Evolutionary conservation across 2,888 invertebrate genomes (phyloP).

Genomic region (Tupiocoris notatus): DNA sequence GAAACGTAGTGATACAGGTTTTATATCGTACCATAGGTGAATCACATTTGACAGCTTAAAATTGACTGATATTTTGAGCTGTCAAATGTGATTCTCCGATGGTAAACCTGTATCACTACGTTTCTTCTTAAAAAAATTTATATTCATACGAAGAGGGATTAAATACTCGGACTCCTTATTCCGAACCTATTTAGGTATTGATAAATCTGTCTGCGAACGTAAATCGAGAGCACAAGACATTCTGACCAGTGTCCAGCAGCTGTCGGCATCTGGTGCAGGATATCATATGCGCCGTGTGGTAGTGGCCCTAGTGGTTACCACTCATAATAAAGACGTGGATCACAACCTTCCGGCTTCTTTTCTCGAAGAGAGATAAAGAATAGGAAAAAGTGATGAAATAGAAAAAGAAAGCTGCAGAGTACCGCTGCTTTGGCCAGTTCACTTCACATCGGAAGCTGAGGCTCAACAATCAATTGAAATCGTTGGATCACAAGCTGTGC

Average conservation of each 20-base stretch:
- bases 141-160: no score
- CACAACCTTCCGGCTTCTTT: background rate
- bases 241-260: background rate
- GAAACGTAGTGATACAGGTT: no score
- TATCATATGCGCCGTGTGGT: background rate
- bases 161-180: no score
- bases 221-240: no score
- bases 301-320: background rate
- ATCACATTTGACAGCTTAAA: no score
- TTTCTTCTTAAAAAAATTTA: no score
- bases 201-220: no score
- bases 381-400: background rate
- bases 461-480: background rate
- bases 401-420: background rate
- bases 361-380: background rate
- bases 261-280: background rate
- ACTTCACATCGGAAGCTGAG: background rate
- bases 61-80: no score
- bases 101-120: no score
- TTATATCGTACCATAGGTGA: no score
- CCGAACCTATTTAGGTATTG: no score
- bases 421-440: background rate
- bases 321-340: background rate
- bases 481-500: background rate
- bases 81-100: no score